Evolutionary conservation across 2,113 vertebrate species (phyloP).

Genomic region (Poeciliopsis turrubarensis): DNA sequence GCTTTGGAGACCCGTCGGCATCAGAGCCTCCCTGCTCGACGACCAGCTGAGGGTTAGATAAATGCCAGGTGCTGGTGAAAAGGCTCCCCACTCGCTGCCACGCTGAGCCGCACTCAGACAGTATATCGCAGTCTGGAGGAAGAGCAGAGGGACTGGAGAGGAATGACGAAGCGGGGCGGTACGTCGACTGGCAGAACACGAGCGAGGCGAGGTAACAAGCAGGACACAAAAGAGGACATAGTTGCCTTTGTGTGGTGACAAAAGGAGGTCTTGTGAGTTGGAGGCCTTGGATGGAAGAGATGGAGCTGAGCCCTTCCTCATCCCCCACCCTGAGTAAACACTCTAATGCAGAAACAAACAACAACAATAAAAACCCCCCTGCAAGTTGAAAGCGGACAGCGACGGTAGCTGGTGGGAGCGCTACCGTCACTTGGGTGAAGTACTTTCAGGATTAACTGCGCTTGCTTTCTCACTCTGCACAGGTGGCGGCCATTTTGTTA

Average conservation of each 20-base stretch:
- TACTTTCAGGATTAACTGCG: constrained; percentile 32
- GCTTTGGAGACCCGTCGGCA: constrained; percentile 29
- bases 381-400: constrained; percentile 31
- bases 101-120: constrained; percentile 58
- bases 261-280: constrained; percentile 70
- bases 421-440: constrained; percentile 61
- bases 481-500: not conserved
- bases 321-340: constrained; percentile 60
- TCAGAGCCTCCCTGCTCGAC: constrained; percentile 46
- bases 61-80: constrained; percentile 62
- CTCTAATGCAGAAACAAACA: constrained; percentile 52
- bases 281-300: constrained; percentile 67
- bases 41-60: constrained; percentile 59
- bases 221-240: constrained; percentile 68
- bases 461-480: constrained; percentile 15
- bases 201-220: constrained; percentile 60
- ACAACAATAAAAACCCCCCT: constrained; percentile 31
- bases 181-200: constrained; percentile 56
- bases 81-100: constrained; percentile 45
- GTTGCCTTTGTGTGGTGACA: constrained; percentile 59
- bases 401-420: constrained; percentile 40
- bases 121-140: constrained; percentile 61
- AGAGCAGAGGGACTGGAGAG: constrained; percentile 44
- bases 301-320: constrained; percentile 30
- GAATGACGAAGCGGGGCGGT: constrained; percentile 46